Evolutionary conservation across 2,113 vertebrate species (phyloP).

Genomic region (Lichenostomus cassidix): DNA sequence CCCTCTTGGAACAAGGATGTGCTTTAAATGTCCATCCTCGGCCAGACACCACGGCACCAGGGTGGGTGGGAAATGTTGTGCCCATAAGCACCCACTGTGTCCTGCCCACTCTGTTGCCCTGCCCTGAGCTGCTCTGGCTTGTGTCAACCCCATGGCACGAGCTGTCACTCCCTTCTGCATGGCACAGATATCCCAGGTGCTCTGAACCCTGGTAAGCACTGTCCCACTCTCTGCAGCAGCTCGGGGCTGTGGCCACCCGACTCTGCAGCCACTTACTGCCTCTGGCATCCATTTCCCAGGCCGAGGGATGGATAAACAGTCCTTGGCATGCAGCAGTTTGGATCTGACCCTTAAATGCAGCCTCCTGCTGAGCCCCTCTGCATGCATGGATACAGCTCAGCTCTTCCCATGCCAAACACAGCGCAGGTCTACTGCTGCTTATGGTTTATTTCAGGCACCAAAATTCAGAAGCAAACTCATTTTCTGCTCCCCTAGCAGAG

Average conservation of each 20-base stretch:
- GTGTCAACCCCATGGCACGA: not conserved
- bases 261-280: not conserved
- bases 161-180: not conserved
- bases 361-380: not conserved
- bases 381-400: not conserved
- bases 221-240: not conserved
- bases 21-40: not conserved
- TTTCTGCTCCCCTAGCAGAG: not conserved
- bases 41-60: fast-evolving
- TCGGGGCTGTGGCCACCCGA: not conserved
- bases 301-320: not conserved
- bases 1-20: not conserved
- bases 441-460: not conserved
- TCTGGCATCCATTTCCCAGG: not conserved
- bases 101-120: not conserved
- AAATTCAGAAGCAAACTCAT: not conserved
- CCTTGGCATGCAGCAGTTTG: fast-evolving
- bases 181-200: not conserved
- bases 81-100: not conserved
- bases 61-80: not conserved
- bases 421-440: not conserved
- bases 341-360: not conserved
- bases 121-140: not conserved
- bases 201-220: not conserved
- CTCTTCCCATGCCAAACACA: not conserved